Percentiles rank a stretch among this genome's conserved stretches.
phyloP scores from a whole-genome alignment of 2,113 vertebrate genomes.

The Pycnonotus jocosus region DNA sequence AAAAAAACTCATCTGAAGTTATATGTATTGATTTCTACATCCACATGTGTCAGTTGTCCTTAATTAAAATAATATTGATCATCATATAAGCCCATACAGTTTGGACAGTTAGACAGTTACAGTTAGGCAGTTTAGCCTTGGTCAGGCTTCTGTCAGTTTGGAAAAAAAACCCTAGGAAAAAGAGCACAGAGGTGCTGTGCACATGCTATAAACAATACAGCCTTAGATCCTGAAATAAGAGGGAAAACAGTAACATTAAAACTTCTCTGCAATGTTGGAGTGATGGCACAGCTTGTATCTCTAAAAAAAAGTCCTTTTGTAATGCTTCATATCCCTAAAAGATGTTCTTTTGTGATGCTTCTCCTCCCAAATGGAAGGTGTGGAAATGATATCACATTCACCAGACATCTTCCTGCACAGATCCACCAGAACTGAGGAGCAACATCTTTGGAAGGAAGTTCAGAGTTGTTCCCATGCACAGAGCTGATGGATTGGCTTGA shows the following conservation, averaged over 20 bases:
- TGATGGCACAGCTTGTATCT: fast-evolving
- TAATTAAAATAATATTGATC: neutral
- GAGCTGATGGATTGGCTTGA: neutral
- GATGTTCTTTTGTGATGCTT: neutral
- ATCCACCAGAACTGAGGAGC: neutral
- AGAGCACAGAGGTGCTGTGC: neutral
- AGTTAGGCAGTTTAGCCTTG: no score
- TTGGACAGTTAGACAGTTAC: no score
- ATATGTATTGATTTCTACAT: neutral
- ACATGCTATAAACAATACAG: neutral
- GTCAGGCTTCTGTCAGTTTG: neutral
- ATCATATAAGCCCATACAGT: neutral
- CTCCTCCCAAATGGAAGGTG: neutral
- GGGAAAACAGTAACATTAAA: fast-evolving
- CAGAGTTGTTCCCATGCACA: neutral
- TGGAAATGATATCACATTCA: neutral
- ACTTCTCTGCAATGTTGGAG: neutral
- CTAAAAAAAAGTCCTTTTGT: neutral
- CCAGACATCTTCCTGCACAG: no score
- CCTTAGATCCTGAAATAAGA: neutral
- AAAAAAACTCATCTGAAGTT: neutral
- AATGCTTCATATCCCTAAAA: neutral
- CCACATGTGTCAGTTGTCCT: neutral
- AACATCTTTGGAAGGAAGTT: neutral
- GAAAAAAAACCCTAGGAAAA: neutral